phyloP scores from a whole-genome alignment of 2,113 vertebrate genomes.

The Lophius piscatorius region DNA sequence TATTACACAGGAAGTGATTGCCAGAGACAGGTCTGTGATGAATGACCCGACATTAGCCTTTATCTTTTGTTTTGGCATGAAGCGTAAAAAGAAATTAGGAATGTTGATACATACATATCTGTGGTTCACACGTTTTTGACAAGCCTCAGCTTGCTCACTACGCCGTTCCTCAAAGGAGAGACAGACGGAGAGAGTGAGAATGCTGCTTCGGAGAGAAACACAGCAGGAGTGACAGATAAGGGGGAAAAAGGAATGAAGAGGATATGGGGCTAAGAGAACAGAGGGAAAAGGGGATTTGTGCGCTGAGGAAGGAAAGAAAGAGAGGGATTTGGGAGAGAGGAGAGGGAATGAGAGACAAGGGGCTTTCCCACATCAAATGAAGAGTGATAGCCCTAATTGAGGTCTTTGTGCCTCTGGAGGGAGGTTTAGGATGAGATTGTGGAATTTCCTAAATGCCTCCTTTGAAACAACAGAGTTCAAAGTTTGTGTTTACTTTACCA shows the following conservation, averaged over 20 bases:
- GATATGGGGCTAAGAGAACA: constrained; percentile 64
- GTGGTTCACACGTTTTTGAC: constrained; percentile 75
- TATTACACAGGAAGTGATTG: constrained; percentile 57
- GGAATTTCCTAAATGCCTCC: constrained; percentile 82
- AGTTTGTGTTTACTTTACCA: constrained; percentile 76
- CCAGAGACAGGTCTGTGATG: constrained; percentile 63
- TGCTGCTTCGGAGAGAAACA: constrained; percentile 27
- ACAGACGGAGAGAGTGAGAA: constrained; percentile 40
- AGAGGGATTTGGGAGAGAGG: constrained; percentile 54
- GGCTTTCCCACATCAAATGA: constrained; percentile 84
- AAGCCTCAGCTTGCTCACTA: constrained; percentile 73
- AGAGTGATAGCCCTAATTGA: constrained; percentile 78
- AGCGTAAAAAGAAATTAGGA: constrained; percentile 79
- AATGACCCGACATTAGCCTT: constrained; percentile 69
- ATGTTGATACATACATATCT: constrained; percentile 82
- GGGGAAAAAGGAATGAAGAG: constrained; percentile 49
- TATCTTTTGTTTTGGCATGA: constrained; percentile 78
- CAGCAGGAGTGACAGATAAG: constrained; percentile 42
- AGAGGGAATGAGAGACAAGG: constrained; percentile 72
- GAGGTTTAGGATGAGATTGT: constrained; percentile 79
- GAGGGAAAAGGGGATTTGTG: constrained; percentile 61
- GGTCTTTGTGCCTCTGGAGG: constrained; percentile 80
- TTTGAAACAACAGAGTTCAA: constrained; percentile 78
- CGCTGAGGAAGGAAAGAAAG: constrained; percentile 60
- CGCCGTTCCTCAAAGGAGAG: constrained; percentile 52